phyloP scores from a whole-genome alignment of 2,797 vertebrate genomes.

The Bucorvus abyssinicus region DNA sequence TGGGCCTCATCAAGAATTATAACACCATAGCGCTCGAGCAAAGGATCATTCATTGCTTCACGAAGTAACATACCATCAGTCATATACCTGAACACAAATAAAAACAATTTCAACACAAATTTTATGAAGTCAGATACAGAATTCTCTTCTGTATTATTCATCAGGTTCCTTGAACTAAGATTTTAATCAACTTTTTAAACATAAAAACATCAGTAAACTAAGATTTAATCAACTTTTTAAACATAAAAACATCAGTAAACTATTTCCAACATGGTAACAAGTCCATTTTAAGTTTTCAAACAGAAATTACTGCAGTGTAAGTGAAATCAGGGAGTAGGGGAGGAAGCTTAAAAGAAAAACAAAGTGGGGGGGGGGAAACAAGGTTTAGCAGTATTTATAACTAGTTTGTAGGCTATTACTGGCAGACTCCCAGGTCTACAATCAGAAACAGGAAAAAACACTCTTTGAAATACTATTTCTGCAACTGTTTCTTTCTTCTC shows the following conservation, averaged over 20 bases:
- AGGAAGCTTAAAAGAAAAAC: neutral
- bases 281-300: neutral
- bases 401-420: neutral
- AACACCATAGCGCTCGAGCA: conserved; percentile 93
- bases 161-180: neutral
- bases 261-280: neutral
- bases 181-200: neutral
- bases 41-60: conserved; percentile 98
- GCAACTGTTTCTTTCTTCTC: neutral
- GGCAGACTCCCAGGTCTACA: neutral
- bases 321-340: neutral
- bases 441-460: neutral
- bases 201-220: neutral
- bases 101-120: neutral
- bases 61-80: conserved; percentile 96
- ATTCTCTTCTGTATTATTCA: neutral
- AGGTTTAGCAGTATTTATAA: neutral
- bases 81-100: conserved; percentile 84
- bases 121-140: neutral
- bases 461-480: neutral
- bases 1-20: conserved; percentile 97
- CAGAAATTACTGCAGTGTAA: neutral
- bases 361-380: rapidly evolving
- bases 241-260: neutral
- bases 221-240: neutral